Evolutionary conservation across 1,140 invertebrate genomes (phyloP), one percentile per base, ranked within the genome.

Genomic region (Condylostylus longicornis): DNA sequence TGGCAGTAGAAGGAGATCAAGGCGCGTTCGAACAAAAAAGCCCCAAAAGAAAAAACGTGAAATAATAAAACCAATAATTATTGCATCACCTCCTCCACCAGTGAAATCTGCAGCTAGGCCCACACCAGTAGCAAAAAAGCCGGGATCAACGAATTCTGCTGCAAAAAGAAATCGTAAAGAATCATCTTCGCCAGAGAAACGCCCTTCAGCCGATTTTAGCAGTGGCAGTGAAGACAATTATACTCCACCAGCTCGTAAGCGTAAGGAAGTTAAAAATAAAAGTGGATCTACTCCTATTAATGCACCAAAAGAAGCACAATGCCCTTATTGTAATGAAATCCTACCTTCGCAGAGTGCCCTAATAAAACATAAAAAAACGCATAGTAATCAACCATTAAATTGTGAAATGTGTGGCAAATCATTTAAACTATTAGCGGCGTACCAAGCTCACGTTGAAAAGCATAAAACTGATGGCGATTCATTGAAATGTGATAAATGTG

Each of bases 341-440:
- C 57, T 59, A 28, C 48, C 48, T 23, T 67, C 67, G 6, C 67
- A 50, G 18, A 64, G 63, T 22, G 66, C 72, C 29, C 56, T 72
- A 18, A 54, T 58, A 15, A 49, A 62, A 31, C 69, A 71, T 42
- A 64, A 63, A 41, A 63, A 61, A 29, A 67, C 69, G 15, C 77
- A 79, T 37, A 73, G 72, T 12, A 73, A 79, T 15, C 73, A 78
- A 47, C 50, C 59, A 18, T 50, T 51, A 35, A 42, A 41, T 1
- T 64, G 62, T 25, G 50, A 53, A 25, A 55, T 61, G 4, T 64
- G 62, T 44, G 51, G 55, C 18, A 51, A 54, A 28, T 45, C 47
- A 33, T 64, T 63, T 20, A 63, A 64, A 30, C 51, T 62, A 34
- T 50, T 55, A 12, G 45, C 47, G 23, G 52, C 55, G 38, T 51